A percentile compares a stretch with the other conserved stretches of the same genome.
These are phyloP conservation scores for Heterohyrax brucei DNA, from an alignment of 2,797 vertebrate species.

Conservation along the genomic window DNA sequence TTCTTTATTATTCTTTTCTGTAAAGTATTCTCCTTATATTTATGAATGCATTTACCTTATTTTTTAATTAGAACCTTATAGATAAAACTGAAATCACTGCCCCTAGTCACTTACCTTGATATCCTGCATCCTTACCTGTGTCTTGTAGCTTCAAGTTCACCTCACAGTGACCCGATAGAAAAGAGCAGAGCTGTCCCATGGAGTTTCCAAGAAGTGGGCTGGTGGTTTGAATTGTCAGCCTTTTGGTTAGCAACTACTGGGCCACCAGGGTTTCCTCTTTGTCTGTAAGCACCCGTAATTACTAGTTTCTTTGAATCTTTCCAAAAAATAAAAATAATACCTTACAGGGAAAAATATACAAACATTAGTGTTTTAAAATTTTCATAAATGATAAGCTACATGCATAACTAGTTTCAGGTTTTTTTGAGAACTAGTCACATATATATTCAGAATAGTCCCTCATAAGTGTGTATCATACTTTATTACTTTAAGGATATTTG, in stretches of 20 bases:
- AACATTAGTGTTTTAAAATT: conserved; percentile 7
- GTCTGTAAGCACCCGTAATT: not conserved
- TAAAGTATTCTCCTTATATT: not conserved
- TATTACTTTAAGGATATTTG: not conserved
- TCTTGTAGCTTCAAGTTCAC: too few species aligned
- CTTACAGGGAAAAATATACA: not conserved
- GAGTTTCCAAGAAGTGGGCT: too few species aligned
- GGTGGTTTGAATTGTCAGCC: too few species aligned
- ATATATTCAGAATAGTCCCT: not conserved
- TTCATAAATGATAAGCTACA: not conserved
- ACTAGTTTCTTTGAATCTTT: not conserved
- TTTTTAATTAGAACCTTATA: not conserved
- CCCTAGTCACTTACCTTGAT: not conserved
- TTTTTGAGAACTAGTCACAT: not conserved
- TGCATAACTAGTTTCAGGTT: not conserved
- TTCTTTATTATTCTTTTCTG: not conserved
- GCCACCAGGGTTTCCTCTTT: too few species aligned
- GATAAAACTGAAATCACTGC: not conserved
- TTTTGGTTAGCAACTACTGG: too few species aligned
- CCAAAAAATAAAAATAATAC: not conserved
- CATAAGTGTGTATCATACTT: not conserved
- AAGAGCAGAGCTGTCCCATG: too few species aligned
- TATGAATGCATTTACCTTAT: not conserved
- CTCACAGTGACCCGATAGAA: too few species aligned
- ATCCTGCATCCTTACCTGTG: not conserved